Base-by-base conservation (phyloP, 1,140 invertebrate species). In the Brachionus sp. region DNA sequence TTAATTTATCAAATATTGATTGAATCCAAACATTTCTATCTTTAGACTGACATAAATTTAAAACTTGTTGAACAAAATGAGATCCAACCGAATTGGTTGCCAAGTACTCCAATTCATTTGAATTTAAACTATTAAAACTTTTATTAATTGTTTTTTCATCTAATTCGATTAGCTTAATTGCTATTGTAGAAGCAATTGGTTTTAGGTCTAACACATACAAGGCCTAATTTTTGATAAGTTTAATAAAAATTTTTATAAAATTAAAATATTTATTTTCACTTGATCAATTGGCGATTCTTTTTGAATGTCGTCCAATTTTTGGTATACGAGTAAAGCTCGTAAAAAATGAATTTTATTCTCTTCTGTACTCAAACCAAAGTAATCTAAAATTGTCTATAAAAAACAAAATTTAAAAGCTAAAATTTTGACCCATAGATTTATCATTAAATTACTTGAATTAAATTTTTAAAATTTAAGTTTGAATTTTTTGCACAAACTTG, bases 81-180 rank as follows among this genome's bases (percentile, higher is more conserved):
- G 77, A 80, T 6, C 77, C 77, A 12, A 80, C 77, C 2, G 50
- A 62, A 80, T 80, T 80, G 23, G 77, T 80, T 10, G 35, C 35
- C 33, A 80, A 80, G 42, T 62, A 25, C 16, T 80, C 77, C 23
- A 80, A 16, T 80, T 80, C 77, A 29, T 80, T 80, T n/a, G 77
- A 80, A 10, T 23, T 80, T n/a, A 80, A 44, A 16, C 77, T 80
- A 62, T 80, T 62, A 5, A 80, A 80, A 62, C 77, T 80, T 66
- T 80, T 80, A 37, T 37, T 80, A 6, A 66, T 62, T n/a, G 23
- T 80, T 35, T 80, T 80, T 23, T 80, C 77, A 37, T 80, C 29
- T 4, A 10, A 16, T 13, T 80, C 77, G 33, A 80, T 80, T 37
- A 80, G 29, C 57, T 80, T 80, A 57, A 25, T n/a, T 16, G 77